These are phyloP conservation scores for Mionectes macconnelli DNA, from an alignment of 2,113 vertebrate genomes.

Conservation along the genomic window DNA sequence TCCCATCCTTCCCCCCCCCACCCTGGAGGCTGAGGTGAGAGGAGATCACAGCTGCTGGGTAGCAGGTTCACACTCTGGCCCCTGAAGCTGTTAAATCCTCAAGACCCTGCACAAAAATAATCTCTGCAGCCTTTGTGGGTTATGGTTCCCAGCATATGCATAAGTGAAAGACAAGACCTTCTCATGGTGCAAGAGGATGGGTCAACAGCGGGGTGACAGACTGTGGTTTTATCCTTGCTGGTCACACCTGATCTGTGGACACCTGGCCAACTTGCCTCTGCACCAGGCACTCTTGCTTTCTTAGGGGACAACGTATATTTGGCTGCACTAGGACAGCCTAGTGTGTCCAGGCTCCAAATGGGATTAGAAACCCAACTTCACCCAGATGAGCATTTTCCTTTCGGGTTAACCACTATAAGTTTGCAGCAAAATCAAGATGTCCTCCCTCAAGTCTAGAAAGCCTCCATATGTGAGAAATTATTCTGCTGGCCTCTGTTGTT, in stretches of 20 bases:
- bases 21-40: conserved; percentile 1
- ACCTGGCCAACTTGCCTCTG: background rate
- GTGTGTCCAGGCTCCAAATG: background rate
- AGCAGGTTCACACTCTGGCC: background rate
- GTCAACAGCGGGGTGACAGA: background rate
- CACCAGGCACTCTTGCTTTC: background rate
- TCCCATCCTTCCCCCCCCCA: background rate
- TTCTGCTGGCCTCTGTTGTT: background rate
- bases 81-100: background rate
- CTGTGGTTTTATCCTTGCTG: background rate
- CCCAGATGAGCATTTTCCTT: background rate
- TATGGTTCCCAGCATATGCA: background rate
- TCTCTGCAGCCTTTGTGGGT: background rate
- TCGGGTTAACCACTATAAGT: background rate
- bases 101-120: background rate
- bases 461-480: background rate
- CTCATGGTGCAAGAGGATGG: background rate
- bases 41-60: background rate
- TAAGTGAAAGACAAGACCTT: background rate
- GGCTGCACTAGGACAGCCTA: background rate
- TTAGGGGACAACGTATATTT: fast-evolving
- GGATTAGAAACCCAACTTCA: background rate
- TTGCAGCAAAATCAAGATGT: background rate
- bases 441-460: background rate
- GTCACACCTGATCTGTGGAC: background rate